Base-by-base conservation (phyloP, 2,888 invertebrate species). In the Calameuta pallipes region DNA sequence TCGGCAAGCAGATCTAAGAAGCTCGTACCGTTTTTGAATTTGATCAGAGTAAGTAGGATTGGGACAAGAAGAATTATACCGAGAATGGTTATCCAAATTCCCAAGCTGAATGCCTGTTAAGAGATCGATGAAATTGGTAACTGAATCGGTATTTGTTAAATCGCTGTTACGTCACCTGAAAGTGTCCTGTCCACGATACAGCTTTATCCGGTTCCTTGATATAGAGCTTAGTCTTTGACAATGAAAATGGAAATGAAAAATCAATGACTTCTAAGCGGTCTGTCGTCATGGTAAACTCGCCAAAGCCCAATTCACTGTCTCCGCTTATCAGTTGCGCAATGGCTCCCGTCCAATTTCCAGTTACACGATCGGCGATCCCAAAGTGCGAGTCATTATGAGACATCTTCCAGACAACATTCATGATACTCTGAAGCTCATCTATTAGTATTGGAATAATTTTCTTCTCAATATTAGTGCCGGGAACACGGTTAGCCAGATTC, bases 281-380 rank as follows among this genome's bases (percentile, higher is more conserved):
- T 6, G 68, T 79, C 11, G 83, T 83, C 84, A 87, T 85, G 11
- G 84, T 80, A 76, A 87, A 86, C 73, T 84, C 86, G 1, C 81
- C 80, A 1, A 86, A 15, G 1, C 81, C 87, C 1, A 87, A 80
- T 68, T 84, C 85, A 0, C 80, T 82, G 4, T 79, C 33, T 13
- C 77, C 74, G 0, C 78, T 68, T 13, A 80, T 75, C 4, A 87
- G 71, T 68, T 78, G 79, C 4, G 41, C 76, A 1, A 87, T 79
- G 41, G 83, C 85, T 1, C 87, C 87, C 15, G 75, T 73, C 87
- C 87, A 87, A 0, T 31, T 36, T 4, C 37, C 37, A 37, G 37
- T 37, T 37, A 15, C 13, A 15, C 15, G 37, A 37, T 37, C 37
- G 3, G 69, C 75, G 31, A 68, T 76, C 12, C 78, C 78, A 3